phyloP scores from a whole-genome alignment of 2,113 vertebrate genomes.

The Hemibagrus wyckioides region DNA sequence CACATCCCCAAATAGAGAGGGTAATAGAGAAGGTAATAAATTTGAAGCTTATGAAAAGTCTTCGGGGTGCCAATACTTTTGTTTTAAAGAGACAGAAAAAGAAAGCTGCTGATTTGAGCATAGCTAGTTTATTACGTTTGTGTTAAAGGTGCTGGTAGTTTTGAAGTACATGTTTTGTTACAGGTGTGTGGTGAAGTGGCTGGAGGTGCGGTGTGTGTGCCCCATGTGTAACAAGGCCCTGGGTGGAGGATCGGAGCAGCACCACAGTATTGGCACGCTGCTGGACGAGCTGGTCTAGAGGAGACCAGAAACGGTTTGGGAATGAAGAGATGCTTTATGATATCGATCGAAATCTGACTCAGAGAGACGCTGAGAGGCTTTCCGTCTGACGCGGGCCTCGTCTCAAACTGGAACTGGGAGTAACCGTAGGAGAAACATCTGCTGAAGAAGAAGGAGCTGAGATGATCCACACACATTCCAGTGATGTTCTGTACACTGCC shows the following conservation, averaged over 20 bases:
- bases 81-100: neutral
- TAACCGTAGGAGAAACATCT: neutral
- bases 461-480: neutral
- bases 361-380: neutral
- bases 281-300: slow-evolving; percentile 54
- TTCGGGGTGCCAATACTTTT: neutral
- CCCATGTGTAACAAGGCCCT: slow-evolving; percentile 57
- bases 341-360: neutral
- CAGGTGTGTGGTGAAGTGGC: slow-evolving; percentile 57
- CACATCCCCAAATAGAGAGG: too few species aligned
- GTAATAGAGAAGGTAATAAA: neutral
- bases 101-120: neutral
- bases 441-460: neutral
- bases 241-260: slow-evolving; percentile 32
- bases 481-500: slow-evolving; percentile 21
- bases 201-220: slow-evolving; percentile 56
- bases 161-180: slow-evolving; percentile 3
- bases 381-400: neutral
- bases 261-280: slow-evolving; percentile 50
- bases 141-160: neutral
- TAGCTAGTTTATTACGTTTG: neutral
- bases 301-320: neutral
- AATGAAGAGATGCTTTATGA: neutral
- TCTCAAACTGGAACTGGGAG: neutral
- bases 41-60: too few species aligned